phyloP scores from a whole-genome alignment of 2,113 vertebrate species.

The Zapornia atra region DNA sequence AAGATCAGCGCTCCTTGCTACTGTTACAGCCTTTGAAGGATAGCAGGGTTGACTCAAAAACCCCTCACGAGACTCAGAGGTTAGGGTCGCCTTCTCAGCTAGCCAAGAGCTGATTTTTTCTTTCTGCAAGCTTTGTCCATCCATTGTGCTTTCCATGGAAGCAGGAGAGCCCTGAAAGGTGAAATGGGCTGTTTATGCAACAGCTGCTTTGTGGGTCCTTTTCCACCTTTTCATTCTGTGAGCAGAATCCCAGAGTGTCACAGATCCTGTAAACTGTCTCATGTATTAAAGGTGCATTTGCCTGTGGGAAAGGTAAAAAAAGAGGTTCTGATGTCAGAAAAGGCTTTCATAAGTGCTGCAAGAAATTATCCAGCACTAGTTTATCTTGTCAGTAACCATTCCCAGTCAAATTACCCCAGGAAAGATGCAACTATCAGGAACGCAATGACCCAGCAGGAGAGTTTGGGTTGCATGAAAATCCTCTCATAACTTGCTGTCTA shows the following conservation, averaged over 20 bases:
- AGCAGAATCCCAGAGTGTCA: not conserved
- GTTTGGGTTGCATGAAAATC: not conserved
- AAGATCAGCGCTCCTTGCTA: not conserved
- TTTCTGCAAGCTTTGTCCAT: not conserved
- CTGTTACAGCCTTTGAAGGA: not conserved
- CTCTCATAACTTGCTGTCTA: not conserved
- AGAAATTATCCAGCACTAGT: not conserved
- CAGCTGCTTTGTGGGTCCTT: not conserved
- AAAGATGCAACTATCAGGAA: not conserved
- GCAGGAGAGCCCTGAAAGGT: not conserved
- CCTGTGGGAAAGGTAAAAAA: not conserved
- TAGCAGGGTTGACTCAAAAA: not conserved
- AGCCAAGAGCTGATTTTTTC: not conserved
- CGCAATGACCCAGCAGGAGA: not conserved
- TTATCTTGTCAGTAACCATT: not conserved
- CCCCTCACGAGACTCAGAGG: not conserved
- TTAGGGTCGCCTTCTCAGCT: not conserved
- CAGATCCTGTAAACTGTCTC: not conserved
- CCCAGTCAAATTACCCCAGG: not conserved
- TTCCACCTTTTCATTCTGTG: not conserved
- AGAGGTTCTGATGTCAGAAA: not conserved
- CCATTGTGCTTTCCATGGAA: not conserved
- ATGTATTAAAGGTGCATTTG: not conserved
- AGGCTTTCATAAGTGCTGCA: not conserved
- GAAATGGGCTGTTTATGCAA: not conserved